Evolutionary conservation across 2,797 vertebrate species (phyloP).

Genomic region (Sebastes elongatus): DNA sequence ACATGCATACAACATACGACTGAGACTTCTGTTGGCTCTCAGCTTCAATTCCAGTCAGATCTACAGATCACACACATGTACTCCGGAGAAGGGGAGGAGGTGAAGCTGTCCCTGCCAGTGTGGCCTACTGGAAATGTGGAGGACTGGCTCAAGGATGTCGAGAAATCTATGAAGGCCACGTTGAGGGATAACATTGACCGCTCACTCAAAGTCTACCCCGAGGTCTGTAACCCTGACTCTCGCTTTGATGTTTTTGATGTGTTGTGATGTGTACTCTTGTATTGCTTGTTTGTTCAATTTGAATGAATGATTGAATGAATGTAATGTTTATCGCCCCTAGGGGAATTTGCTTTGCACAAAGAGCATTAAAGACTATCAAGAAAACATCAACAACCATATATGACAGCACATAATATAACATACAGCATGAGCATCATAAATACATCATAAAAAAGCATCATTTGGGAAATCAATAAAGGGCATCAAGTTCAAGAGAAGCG

Average conservation of each 20-base stretch:
- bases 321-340: no score
- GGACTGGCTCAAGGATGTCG: conserved; percentile 90
- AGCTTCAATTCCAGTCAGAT: conserved; percentile 92
- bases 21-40: conserved; percentile 25
- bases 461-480: no score
- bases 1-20: neutral
- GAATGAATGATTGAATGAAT: no score
- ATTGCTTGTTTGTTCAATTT: neutral
- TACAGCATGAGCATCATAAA: no score
- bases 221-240: conserved; percentile 72
- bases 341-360: neutral
- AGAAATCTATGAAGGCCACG: conserved; percentile 90
- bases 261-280: neutral
- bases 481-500: no score
- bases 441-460: no score
- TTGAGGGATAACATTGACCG: conserved; percentile 86
- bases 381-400: no score
- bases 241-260: neutral
- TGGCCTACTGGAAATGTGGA: conserved; percentile 89
- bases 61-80: conserved; percentile 94
- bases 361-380: no score
- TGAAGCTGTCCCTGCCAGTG: conserved; percentile 82
- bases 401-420: no score
- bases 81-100: conserved; percentile 91
- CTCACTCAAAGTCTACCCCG: conserved; percentile 84